Conservation (phyloP, 2,888 invertebrate genomes). For the Diplolepis rosae region DNA sequence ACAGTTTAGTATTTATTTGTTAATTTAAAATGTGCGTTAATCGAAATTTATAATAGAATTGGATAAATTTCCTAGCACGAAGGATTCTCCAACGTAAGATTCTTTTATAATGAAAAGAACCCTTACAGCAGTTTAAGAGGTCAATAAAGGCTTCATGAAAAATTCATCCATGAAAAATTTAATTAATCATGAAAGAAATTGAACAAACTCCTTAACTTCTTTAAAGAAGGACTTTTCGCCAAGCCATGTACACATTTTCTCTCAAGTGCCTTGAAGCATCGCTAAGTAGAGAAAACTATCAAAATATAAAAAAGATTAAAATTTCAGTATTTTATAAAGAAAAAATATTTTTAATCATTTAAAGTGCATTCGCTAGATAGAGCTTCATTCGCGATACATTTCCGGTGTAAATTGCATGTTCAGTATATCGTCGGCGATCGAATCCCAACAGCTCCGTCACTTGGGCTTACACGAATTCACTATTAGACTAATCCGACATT, state of each 20-base stretch:
- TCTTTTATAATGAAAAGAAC: background rate
- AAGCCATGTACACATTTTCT: background rate
- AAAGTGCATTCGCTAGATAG: background rate
- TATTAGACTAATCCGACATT: constrained; percentile 58
- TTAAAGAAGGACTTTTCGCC: background rate
- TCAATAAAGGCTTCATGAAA: constrained; percentile 24
- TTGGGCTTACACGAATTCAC: constrained; percentile 54
- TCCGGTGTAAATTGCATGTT: constrained; percentile 39
- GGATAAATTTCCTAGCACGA: background rate
- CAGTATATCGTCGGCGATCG: constrained; percentile 52
- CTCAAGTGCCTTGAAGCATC: background rate
- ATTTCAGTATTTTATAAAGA: background rate
- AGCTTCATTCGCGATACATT: constrained; percentile 4
- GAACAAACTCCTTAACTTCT: constrained; percentile 14
- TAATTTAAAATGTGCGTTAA: no score
- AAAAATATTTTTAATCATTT: background rate
- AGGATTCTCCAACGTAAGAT: background rate
- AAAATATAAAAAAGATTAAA: background rate
- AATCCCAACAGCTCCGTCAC: constrained; percentile 27
- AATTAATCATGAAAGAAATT: background rate
- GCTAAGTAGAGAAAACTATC: background rate
- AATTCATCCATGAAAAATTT: constrained; percentile 29
- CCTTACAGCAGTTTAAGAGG: background rate
- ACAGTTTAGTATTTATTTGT: no score
- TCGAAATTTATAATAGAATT: no score